phyloP scores from a whole-genome alignment of 2,797 vertebrate species.

The Morelia viridis region DNA sequence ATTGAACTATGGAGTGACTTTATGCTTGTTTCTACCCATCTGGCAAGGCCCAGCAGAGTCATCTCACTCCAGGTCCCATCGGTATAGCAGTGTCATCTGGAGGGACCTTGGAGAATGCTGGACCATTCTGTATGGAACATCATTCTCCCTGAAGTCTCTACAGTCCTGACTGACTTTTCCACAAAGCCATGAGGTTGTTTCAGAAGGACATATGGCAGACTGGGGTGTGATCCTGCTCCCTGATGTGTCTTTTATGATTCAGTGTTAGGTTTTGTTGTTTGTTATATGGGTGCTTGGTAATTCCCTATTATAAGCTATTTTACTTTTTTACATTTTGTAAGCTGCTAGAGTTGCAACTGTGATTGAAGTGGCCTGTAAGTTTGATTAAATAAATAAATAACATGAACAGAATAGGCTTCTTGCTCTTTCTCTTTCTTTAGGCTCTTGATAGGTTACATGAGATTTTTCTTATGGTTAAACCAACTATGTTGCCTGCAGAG shows the following conservation, averaged over 20 bases:
- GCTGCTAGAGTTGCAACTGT: too few relatives aligned
- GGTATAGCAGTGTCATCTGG: not conserved
- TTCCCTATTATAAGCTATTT: too few relatives aligned
- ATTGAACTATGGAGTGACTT: not conserved
- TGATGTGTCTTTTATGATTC: not conserved
- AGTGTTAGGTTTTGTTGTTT: not conserved
- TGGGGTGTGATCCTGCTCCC: not conserved
- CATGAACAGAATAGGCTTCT: not conserved
- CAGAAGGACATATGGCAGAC: not conserved
- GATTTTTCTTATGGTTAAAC: not conserved
- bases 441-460: not conserved
- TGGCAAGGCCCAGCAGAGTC: too few relatives aligned
- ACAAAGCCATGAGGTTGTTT: not conserved
- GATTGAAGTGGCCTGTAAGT: too few relatives aligned
- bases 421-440: not conserved
- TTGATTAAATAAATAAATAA: not conserved
- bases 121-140: not conserved
- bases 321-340: too few relatives aligned
- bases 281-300: not conserved
- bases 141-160: not conserved
- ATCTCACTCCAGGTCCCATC: too few relatives aligned
- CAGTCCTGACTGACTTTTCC: not conserved
- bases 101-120: not conserved
- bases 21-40: not conserved
- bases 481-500: not conserved